A percentile compares a stretch with the other conserved stretches of the same genome.
phyloP scores from a whole-genome alignment of 1,140 invertebrate genomes.

The Drosophila guanche region DNA sequence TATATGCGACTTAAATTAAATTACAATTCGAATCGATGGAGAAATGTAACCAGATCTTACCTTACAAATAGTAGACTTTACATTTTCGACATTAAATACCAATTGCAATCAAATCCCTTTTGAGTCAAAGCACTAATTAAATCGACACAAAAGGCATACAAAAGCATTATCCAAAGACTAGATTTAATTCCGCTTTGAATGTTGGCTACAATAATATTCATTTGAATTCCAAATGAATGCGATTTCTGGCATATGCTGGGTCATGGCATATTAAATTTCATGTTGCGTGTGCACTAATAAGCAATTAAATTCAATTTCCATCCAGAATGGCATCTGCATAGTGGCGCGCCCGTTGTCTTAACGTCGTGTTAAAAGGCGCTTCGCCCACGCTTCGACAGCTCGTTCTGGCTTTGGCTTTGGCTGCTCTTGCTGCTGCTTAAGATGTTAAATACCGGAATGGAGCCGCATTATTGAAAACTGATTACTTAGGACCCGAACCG shows the following conservation, averaged over 20 bases:
- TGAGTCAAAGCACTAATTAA: too few species aligned
- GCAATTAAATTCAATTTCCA: conserved; percentile 58
- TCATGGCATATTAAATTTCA: conserved; percentile 58
- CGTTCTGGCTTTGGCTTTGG: too few species aligned
- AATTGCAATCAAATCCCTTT: too few species aligned
- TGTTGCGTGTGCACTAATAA: conserved; percentile 51
- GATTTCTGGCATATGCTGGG: conserved; percentile 13
- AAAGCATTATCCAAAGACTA: too few species aligned
- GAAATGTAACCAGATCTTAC: too few species aligned
- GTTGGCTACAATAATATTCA: background rate
- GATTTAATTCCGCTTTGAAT: background rate
- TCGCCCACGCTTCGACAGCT: too few species aligned
- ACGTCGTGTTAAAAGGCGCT: conserved; percentile 19
- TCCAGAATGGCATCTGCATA: background rate
- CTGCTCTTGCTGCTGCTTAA: conserved; percentile 12
- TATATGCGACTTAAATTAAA: too few species aligned
- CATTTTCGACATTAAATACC: too few species aligned
- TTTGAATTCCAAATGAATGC: conserved; percentile 14
- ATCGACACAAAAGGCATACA: too few species aligned
- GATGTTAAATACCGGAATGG: conserved; percentile 34
- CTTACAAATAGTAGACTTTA: too few species aligned
- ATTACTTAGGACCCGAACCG: conserved; percentile 23
- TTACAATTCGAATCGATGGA: too few species aligned
- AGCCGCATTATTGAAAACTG: conserved; percentile 68
- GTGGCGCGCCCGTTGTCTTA: background rate